Evolutionary conservation across 2,888 invertebrate genomes (phyloP).

Genomic region (Griposia aprilina): DNA sequence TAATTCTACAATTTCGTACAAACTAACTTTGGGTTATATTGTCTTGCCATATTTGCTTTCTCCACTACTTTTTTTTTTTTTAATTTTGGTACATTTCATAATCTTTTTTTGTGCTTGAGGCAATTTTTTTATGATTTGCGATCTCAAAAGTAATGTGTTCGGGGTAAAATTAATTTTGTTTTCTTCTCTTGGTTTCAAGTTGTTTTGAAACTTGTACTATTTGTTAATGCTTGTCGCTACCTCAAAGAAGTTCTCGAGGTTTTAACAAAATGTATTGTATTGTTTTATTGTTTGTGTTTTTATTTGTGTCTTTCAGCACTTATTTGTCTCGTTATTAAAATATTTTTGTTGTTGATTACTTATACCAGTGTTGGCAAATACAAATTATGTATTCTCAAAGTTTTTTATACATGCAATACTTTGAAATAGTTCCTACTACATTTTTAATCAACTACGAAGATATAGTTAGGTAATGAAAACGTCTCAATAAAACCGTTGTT

Average conservation of each 20-base stretch:
- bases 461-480: neutral
- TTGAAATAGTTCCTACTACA: slow-evolving; percentile 1
- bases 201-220: slow-evolving; percentile 5
- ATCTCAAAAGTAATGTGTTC: slow-evolving; percentile 38
- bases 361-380: neutral
- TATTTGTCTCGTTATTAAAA: neutral
- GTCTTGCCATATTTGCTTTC: neutral
- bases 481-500: neutral
- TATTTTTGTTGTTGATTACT: neutral
- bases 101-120: slow-evolving; percentile 12
- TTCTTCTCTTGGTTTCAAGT: neutral
- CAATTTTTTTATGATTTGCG: slow-evolving; percentile 22
- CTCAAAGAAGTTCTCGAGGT: slow-evolving; percentile 1
- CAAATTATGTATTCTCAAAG: neutral
- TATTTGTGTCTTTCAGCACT: slow-evolving; percentile 11
- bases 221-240: slow-evolving; percentile 1
- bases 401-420: slow-evolving; percentile 2
- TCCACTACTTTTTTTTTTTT: slow-evolving; percentile 10
- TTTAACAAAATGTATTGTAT: neutral
- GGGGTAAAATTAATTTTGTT: neutral
- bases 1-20: slow-evolving; percentile 17
- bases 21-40: slow-evolving; percentile 4
- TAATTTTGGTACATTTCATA: neutral
- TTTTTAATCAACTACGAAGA: slow-evolving; percentile 1
- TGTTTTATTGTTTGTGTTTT: slow-evolving; percentile 16